These are phyloP conservation scores for Ivindomyrus marchei DNA, from an alignment of 2,113 vertebrate species.

Conservation along the genomic window DNA sequence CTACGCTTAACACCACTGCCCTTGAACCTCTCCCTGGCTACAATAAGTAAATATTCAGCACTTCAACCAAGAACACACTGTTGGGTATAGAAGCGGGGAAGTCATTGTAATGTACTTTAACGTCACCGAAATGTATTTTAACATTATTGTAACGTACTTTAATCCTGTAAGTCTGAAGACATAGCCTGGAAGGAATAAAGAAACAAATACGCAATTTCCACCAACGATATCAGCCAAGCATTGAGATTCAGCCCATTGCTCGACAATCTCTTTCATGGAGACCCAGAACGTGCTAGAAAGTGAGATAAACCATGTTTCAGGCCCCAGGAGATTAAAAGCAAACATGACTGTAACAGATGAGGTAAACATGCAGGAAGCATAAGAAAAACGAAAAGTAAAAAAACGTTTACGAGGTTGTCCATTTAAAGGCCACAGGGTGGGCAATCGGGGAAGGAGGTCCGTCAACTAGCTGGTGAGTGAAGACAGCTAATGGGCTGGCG, in stretches of 20 bases:
- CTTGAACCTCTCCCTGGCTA: not conserved
- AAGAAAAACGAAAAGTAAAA: not conserved
- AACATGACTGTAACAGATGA: conserved; percentile 9
- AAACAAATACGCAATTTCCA: not conserved
- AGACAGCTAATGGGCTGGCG: not conserved
- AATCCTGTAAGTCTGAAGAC: not conserved
- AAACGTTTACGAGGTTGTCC: not conserved
- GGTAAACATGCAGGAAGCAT: not conserved
- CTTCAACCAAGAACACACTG: not conserved
- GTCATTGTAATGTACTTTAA: not conserved
- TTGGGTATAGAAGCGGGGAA: not conserved
- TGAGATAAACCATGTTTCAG: not conserved
- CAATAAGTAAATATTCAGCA: not conserved
- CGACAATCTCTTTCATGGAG: not conserved
- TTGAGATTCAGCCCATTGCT: not conserved
- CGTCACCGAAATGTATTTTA: too few species aligned
- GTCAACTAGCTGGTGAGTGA: not conserved
- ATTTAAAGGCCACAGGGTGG: not conserved
- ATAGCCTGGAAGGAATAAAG: not conserved
- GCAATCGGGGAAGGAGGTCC: not conserved
- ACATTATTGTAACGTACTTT: not conserved
- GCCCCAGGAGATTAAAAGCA: not conserved
- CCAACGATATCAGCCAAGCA: not conserved
- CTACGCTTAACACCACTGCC: not conserved
- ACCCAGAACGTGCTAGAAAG: not conserved